These are phyloP conservation scores for Dryas iulia DNA, from an alignment of 1,140 invertebrate species.

Conservation along the genomic window DNA sequence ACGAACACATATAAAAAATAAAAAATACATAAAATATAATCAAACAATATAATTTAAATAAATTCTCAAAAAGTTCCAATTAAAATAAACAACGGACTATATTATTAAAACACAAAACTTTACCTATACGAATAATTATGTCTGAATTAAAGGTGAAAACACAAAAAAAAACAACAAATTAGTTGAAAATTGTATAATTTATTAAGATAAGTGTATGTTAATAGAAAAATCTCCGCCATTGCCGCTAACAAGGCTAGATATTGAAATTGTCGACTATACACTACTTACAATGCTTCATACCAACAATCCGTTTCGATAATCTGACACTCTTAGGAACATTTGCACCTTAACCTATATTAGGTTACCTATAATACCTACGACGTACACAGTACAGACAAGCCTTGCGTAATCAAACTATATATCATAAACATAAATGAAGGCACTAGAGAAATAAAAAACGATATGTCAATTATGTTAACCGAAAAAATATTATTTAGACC, in stretches of 20 bases:
- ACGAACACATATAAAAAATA: too few relatives aligned
- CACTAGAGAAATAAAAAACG: constrained; percentile 1
- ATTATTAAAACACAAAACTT: too few relatives aligned
- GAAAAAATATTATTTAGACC: too few relatives aligned
- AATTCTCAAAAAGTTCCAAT: too few relatives aligned
- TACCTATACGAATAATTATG: too few relatives aligned
- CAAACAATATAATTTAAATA: too few relatives aligned
- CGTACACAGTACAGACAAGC: constrained; percentile 1
- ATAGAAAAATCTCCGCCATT: constrained; percentile 72
- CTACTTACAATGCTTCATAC: constrained; percentile 45
- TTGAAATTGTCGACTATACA: constrained; percentile 65
- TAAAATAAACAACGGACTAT: too few relatives aligned
- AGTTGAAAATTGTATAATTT: constrained; percentile 66
- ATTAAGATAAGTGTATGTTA: constrained; percentile 69
- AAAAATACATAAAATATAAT: too few relatives aligned
- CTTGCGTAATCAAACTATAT: not conserved
- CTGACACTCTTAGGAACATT: constrained; percentile 77
- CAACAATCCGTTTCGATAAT: constrained; percentile 44
- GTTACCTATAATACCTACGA: constrained; percentile 41
- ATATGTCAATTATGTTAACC: not conserved
- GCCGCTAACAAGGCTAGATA: constrained; percentile 66
- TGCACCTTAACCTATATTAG: constrained; percentile 69
- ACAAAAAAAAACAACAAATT: constrained; percentile 36
- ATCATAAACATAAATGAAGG: not conserved
- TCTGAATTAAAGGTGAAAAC: not conserved